These are phyloP conservation scores for Anthopleura xanthogrammica DNA, from an alignment of 92 coral and sea anemone species.

Conservation along the genomic window DNA sequence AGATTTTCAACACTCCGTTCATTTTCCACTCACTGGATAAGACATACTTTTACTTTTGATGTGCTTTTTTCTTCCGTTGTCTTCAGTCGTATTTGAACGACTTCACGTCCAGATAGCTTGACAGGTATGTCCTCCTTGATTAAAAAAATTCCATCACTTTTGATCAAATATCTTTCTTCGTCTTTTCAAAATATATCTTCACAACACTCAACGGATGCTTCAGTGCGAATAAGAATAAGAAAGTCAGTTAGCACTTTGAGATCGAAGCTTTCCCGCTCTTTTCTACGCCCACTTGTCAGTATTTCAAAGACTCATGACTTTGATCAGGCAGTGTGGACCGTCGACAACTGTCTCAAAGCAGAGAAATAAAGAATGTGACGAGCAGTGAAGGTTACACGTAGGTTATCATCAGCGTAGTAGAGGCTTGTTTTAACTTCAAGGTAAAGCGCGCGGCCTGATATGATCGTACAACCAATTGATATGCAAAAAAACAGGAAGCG, in stretches of 20 bases:
- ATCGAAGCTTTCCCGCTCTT: neutral
- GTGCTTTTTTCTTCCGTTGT: neutral
- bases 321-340: neutral
- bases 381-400: neutral
- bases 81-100: neutral
- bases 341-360: neutral
- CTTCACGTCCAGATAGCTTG: neutral
- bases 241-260: neutral
- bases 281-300: neutral
- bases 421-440: neutral
- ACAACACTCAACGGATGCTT: neutral
- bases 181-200: neutral
- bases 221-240: neutral
- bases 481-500: constrained; percentile 10
- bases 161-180: neutral
- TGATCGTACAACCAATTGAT: neutral
- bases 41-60: neutral
- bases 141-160: neutral
- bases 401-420: neutral
- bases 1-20: neutral
- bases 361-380: neutral
- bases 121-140: neutral
- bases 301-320: neutral
- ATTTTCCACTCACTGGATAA: neutral
- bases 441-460: neutral